Conservation (phyloP, 1,140 invertebrate genomes). For the Globodera ellingtonae region DNA sequence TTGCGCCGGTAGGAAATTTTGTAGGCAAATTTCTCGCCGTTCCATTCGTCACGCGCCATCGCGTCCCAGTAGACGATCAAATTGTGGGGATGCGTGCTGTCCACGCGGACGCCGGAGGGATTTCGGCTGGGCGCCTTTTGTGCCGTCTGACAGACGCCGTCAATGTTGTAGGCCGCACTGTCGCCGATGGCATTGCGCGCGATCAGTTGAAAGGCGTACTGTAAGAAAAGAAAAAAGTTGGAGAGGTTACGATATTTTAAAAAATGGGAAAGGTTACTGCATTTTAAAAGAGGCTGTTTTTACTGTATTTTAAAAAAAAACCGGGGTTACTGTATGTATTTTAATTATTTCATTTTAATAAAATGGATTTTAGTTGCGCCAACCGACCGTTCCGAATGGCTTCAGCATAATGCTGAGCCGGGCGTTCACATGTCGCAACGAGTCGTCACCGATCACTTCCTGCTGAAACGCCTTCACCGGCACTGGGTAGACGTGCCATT, state of each 20-base stretch:
- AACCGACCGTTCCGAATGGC: slow-evolving; percentile 57
- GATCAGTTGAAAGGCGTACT: slow-evolving; percentile 92
- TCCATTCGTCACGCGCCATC: slow-evolving; percentile 64
- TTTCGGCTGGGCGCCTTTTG: slow-evolving; percentile 87
- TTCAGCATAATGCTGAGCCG: slow-evolving; percentile 52
- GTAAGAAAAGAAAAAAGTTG: slow-evolving; percentile 22
- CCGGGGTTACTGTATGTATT: no score
- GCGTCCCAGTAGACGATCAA: slow-evolving; percentile 81
- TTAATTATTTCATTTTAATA: no score
- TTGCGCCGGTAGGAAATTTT: slow-evolving; percentile 50
- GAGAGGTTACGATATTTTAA: no score
- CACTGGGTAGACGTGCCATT: slow-evolving; percentile 58
- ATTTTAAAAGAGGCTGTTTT: no score
- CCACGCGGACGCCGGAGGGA: slow-evolving; percentile 88
- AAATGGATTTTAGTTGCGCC: no score
- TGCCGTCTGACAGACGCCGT: slow-evolving; percentile 79
- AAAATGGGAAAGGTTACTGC: no score
- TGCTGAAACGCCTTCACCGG: slow-evolving; percentile 52
- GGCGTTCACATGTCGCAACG: slow-evolving; percentile 43
- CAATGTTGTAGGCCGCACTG: slow-evolving; percentile 77
- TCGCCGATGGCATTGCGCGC: slow-evolving; percentile 90
- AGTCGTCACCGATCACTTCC: slow-evolving; percentile 46
- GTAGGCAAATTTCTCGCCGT: slow-evolving; percentile 61
- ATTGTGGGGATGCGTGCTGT: slow-evolving; percentile 83
- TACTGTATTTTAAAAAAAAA: no score